These are phyloP conservation scores for Epistrophella euchroma DNA, from an alignment of 2,888 invertebrate species.

Conservation along the genomic window DNA sequence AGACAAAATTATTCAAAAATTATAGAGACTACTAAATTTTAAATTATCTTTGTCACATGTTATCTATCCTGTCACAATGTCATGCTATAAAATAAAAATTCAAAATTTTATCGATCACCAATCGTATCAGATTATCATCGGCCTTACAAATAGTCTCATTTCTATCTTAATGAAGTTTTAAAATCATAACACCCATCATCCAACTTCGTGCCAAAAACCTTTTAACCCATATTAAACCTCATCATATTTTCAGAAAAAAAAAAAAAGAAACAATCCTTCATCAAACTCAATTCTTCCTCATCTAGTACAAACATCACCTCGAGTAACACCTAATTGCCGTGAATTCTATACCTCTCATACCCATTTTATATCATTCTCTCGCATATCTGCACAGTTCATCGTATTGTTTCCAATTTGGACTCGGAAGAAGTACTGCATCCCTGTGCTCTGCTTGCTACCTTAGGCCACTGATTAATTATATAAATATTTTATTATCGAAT, in stretches of 20 bases:
- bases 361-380: conserved; percentile 5
- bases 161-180: not conserved
- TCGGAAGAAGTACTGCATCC: conserved; percentile 21
- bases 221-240: conserved; percentile 22
- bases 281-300: not conserved
- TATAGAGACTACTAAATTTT: too few relatives aligned
- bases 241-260: not conserved
- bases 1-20: too few relatives aligned
- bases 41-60: too few relatives aligned
- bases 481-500: conserved; percentile 71
- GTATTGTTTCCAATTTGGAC: conserved; percentile 36
- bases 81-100: too few relatives aligned
- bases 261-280: too few relatives aligned
- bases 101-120: too few relatives aligned
- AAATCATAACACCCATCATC: not conserved
- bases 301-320: conserved; percentile 19
- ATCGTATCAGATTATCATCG: too few relatives aligned
- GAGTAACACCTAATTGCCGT: conserved; percentile 48
- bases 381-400: conserved; percentile 7
- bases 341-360: not conserved
- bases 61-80: too few relatives aligned
- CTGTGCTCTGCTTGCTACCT: conserved; percentile 8
- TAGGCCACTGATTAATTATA: conserved; percentile 70
- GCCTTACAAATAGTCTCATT: too few relatives aligned
- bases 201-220: conserved; percentile 11